Percentiles rank a stretch among this genome's conserved stretches.
These are phyloP conservation scores for Naso thynnoides DNA, from an alignment of 2,797 vertebrate species.

Conservation along the genomic window DNA sequence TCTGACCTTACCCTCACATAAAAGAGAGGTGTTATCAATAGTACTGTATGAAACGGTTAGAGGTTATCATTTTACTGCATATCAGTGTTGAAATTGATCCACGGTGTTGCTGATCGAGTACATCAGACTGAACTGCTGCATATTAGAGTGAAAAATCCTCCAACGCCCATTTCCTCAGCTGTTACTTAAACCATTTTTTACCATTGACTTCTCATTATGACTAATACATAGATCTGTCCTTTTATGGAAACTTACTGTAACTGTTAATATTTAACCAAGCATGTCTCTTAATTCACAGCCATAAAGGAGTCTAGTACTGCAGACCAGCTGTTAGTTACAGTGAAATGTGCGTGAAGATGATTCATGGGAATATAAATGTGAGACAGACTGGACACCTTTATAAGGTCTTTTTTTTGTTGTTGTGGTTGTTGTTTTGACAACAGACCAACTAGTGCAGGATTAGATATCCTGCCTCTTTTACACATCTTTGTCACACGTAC, in stretches of 20 bases:
- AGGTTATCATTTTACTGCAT: neutral
- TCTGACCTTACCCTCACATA: neutral
- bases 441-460: no score
- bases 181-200: conserved; percentile 19
- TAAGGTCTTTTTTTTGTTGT: no score
- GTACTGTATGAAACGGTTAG: neutral
- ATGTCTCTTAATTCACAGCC: conserved; percentile 12
- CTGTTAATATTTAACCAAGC: conserved; percentile 61
- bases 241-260: conserved; percentile 23
- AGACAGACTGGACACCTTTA: neutral
- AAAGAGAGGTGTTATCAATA: neutral
- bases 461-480: no score
- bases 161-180: neutral
- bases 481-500: no score
- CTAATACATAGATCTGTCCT: conserved; percentile 19
- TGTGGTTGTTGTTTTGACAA: no score
- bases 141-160: neutral
- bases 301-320: neutral
- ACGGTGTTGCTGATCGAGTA: neutral
- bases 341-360: conserved; percentile 5
- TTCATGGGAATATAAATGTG: conserved; percentile 8
- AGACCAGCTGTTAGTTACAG: neutral
- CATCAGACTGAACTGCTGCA: neutral
- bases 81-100: conserved; percentile 2
- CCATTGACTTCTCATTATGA: conserved; percentile 18